Evolutionary conservation across 2,888 invertebrate genomes (phyloP).

Genomic region (Oeneis ivallda): DNA sequence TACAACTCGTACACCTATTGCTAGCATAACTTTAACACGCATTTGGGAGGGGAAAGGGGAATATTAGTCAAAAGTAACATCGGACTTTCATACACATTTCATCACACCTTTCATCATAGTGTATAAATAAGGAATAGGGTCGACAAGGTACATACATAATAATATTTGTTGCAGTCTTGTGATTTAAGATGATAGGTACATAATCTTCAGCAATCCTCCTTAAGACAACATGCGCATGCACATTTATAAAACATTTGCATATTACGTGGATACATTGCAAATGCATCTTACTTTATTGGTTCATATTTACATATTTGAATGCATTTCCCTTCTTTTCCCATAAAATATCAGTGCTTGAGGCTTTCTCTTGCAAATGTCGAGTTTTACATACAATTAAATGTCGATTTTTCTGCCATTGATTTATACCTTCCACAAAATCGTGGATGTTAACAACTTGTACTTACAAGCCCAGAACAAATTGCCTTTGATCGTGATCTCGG

Average conservation of each 20-base stretch:
- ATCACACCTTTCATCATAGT: no score
- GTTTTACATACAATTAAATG: constrained; percentile 62
- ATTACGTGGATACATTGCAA: constrained; percentile 27
- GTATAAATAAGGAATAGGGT: neutral
- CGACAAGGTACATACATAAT: neutral
- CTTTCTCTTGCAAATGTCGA: constrained; percentile 61
- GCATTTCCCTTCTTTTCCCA: constrained; percentile 33
- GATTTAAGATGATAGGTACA: constrained; percentile 9
- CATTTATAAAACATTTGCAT: constrained; percentile 24
- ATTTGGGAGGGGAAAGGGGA: no score
- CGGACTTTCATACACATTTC: no score
- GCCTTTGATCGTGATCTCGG: constrained; percentile 18
- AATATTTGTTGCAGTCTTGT: neutral
- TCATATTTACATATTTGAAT: constrained; percentile 36
- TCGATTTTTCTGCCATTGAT: constrained; percentile 46
- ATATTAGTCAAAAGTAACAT: no score
- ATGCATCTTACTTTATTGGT: constrained; percentile 27
- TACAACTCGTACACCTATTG: no score
- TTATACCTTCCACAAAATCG: constrained; percentile 22
- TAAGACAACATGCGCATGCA: constrained; percentile 8
- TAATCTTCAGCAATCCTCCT: constrained; percentile 8
- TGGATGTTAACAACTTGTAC: constrained; percentile 14
- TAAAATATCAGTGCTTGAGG: constrained; percentile 27
- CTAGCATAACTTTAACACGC: no score
- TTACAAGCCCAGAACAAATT: constrained; percentile 29